Base-by-base conservation (phyloP, 35 echinoderm and acorn worm species). In the Ophiothrix spiculata region DNA sequence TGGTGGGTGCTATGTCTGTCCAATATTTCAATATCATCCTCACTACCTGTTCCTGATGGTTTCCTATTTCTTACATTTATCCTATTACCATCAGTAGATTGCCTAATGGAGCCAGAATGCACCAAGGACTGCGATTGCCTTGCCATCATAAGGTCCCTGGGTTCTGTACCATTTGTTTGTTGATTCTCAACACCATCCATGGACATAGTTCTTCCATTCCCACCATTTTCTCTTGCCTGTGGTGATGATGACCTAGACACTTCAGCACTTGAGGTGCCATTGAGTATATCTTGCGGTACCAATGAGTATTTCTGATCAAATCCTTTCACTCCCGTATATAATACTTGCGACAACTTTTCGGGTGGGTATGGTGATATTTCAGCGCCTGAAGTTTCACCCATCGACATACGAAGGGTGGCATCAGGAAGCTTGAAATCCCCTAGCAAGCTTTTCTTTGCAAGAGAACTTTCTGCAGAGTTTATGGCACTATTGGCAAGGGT, bases 231-330 rank as follows among this genome's bases (percentile, higher is more conserved):
- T 63, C n/a, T 33, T 32, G 69, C 40, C 31, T 0, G 14, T 4
- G 88, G 88, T 15, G 88, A 84, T 16, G 80, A 33, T 28, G 88
- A 40, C 77, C 81, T 80, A 13, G 88, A 89, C 13, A 41, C 73
- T 33, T 90, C 81, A 32, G 33, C 56, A 49, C 88, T 83, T 0
- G 36, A 56, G 4, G 54, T 46, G 1, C 85, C 77, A 29, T 73
- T 42, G 1, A 87, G 39, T 37, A 81, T 77, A 73, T 92, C 90
- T 32, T 84, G 56, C 11, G 90, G 90, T 21, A 86, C 86, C 21
- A 92, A 56, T 6, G 90, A 87, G 41, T 92, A 92, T 69, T 86
- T 87, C 35, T 87, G 84, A 37, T 80, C 75, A 38, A 92, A 92
- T 16, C 79, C 79, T 17, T 64, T 63, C 1, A 77, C 81, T 31